Conservation (phyloP, 2,888 invertebrate species). For the Periphyllus acericola region DNA sequence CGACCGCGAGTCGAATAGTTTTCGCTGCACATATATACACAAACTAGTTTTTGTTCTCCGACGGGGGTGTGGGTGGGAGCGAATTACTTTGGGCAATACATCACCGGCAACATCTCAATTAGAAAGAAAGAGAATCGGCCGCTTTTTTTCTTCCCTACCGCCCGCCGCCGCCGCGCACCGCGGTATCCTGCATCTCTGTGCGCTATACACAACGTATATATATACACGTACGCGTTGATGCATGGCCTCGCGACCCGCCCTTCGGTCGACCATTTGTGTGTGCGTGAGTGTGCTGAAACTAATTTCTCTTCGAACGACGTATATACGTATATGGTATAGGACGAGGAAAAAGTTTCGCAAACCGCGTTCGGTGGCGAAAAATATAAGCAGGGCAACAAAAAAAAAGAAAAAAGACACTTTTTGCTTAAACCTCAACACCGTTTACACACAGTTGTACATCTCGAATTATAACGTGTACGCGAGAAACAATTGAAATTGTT, state of each 20-base stretch:
- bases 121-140: slow-evolving; percentile 51
- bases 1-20: not conserved
- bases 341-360: slow-evolving; percentile 38
- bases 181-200: too few relatives aligned
- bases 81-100: slow-evolving; percentile 50
- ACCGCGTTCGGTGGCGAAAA: not conserved
- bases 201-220: not conserved
- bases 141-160: slow-evolving; percentile 22
- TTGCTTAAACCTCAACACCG: too few relatives aligned
- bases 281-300: slow-evolving; percentile 39
- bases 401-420: not conserved
- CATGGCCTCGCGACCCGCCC: slow-evolving; percentile 55
- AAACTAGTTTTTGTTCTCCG: slow-evolving; percentile 52
- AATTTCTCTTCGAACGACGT: slow-evolving; percentile 44
- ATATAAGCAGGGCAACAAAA: not conserved
- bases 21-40: not conserved
- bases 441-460: not conserved
- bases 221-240: slow-evolving; percentile 37
- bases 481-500: slow-evolving; percentile 45
- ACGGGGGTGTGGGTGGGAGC: not conserved
- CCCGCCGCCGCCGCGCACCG: slow-evolving; percentile 4
- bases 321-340: not conserved
- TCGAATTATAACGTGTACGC: not conserved
- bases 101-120: slow-evolving; percentile 60
- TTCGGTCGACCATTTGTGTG: slow-evolving; percentile 54